Conservation (phyloP, 2,113 vertebrate species). For the Ceyx margarethae region DNA sequence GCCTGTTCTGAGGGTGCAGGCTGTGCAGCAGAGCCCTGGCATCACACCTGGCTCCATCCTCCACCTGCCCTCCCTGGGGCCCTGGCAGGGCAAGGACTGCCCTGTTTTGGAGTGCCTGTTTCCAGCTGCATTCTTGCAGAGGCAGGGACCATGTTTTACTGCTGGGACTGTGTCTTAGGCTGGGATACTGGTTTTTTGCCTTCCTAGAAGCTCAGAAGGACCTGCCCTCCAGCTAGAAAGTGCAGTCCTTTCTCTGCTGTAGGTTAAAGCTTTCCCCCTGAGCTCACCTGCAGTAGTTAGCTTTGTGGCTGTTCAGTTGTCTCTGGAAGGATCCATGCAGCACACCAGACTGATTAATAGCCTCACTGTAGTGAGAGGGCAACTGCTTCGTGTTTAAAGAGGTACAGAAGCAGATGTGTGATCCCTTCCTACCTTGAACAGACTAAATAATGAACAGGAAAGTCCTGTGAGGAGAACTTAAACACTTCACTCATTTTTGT, state of each 20-base stretch:
- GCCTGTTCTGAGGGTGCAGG: background rate
- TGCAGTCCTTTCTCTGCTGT: background rate
- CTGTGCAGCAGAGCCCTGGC: background rate
- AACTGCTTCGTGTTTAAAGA: background rate
- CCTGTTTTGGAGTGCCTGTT: background rate
- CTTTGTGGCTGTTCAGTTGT: background rate
- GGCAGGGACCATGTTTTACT: background rate
- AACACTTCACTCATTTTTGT: slow-evolving; percentile 40
- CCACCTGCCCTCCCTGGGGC: background rate
- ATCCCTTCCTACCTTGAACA: background rate
- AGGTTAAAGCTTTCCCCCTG: background rate
- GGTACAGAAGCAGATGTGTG: background rate
- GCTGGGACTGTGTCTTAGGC: background rate
- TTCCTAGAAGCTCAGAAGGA: background rate
- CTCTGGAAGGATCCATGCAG: background rate
- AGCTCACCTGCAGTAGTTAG: background rate
- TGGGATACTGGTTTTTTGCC: background rate
- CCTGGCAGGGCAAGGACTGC: background rate
- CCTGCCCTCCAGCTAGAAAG: background rate
- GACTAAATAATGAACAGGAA: slow-evolving; percentile 18
- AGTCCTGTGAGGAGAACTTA: slow-evolving; percentile 39
- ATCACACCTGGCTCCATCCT: background rate
- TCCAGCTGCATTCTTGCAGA: background rate
- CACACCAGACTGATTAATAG: background rate
- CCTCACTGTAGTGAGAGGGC: background rate